phyloP scores from a whole-genome alignment of 2,888 invertebrate genomes.

The Eilema depressum region DNA sequence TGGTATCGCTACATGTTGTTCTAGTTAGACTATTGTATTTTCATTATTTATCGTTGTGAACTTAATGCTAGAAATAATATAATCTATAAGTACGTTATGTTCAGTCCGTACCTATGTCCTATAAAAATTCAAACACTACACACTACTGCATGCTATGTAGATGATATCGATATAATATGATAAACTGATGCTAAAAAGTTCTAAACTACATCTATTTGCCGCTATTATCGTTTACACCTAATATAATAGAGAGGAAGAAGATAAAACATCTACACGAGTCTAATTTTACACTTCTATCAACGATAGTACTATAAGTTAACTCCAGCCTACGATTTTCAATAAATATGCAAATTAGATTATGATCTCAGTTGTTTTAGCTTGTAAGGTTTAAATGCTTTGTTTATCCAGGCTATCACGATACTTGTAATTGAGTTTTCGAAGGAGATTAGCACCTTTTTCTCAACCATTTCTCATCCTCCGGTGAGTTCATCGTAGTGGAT shows the following conservation, averaged over 20 bases:
- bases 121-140: constrained; percentile 75
- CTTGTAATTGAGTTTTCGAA: constrained; percentile 58
- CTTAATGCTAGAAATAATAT: constrained; percentile 24
- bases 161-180: constrained; percentile 58
- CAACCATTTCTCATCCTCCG: constrained; percentile 48
- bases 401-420: constrained; percentile 59
- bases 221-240: constrained; percentile 61
- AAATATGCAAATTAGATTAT: constrained; percentile 73
- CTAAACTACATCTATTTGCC: constrained; percentile 59
- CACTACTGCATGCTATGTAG: constrained; percentile 72
- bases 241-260: constrained; percentile 61
- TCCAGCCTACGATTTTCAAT: constrained; percentile 73
- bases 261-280: constrained; percentile 57
- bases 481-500: constrained; percentile 44
- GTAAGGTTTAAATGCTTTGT: constrained; percentile 61
- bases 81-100: constrained; percentile 62
- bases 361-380: constrained; percentile 66
- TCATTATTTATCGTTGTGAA: constrained; percentile 17
- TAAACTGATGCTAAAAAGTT: constrained; percentile 57
- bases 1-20: constrained; percentile 5
- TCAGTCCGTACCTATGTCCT: constrained; percentile 70
- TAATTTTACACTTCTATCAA: constrained; percentile 61
- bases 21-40: background rate
- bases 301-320: constrained; percentile 60
- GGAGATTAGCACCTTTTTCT: constrained; percentile 48